These are phyloP conservation scores for Bemisia tabaci DNA, from an alignment of 1,140 invertebrate genomes.

Conservation along the genomic window DNA sequence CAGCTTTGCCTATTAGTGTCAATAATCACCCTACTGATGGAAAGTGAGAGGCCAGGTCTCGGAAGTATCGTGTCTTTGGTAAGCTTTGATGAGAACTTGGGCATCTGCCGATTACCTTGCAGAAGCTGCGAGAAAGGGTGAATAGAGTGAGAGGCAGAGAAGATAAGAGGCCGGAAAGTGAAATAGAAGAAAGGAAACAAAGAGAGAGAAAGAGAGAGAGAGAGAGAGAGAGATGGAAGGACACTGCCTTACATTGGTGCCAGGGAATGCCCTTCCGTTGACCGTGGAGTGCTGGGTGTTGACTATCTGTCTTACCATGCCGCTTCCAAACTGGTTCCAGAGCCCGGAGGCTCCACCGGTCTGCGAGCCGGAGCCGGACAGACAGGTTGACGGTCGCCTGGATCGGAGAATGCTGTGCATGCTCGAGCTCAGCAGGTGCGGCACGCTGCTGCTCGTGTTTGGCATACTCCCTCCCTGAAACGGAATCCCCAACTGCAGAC, in stretches of 20 bases:
- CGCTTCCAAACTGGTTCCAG: slow-evolving; percentile 67
- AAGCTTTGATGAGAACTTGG: too few relatives aligned
- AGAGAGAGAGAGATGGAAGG: slow-evolving; percentile 22
- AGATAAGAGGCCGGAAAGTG: not conserved
- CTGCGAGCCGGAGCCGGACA: slow-evolving; percentile 40
- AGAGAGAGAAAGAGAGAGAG: slow-evolving; percentile 10
- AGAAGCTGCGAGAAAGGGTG: not conserved
- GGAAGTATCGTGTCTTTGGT: too few relatives aligned
- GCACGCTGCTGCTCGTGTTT: slow-evolving; percentile 73
- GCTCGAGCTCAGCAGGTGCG: slow-evolving; percentile 63
- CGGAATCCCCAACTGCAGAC: too few relatives aligned
- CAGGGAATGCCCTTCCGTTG: slow-evolving; percentile 47
- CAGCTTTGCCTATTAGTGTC: too few relatives aligned
- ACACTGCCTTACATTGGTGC: slow-evolving; percentile 54
- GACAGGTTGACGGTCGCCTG: slow-evolving; percentile 53
- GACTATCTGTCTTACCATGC: slow-evolving; percentile 68
- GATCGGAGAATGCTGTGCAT: slow-evolving; percentile 63
- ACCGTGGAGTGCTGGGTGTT: slow-evolving; percentile 46
- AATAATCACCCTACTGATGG: too few relatives aligned
- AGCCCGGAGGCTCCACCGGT: slow-evolving; percentile 40
- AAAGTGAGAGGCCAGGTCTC: too few relatives aligned
- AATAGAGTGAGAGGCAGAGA: not conserved
- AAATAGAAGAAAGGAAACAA: not conserved
- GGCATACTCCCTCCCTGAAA: slow-evolving; percentile 67
- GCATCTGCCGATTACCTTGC: not conserved